Percentiles rank a stretch among this genome's conserved stretches.
Conservation (phyloP, 2,888 invertebrate species). For the Chymomyza caudatula region DNA sequence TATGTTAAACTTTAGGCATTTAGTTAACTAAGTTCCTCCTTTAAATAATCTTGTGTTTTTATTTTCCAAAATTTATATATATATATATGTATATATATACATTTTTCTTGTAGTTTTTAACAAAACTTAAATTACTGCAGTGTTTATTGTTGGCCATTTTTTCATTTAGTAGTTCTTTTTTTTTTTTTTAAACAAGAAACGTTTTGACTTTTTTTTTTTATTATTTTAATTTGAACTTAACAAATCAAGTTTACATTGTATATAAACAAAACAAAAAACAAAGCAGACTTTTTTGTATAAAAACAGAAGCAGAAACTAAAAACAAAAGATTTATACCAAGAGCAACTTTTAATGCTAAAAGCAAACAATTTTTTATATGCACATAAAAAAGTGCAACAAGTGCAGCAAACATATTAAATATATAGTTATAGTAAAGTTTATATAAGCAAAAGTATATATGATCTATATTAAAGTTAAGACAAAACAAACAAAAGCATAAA, state of each 20-base stretch:
- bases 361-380: constrained; percentile 6
- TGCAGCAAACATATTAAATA: not conserved
- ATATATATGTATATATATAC: not conserved
- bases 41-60: constrained; percentile 13
- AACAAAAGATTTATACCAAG: constrained; percentile 6
- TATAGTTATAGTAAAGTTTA: constrained; percentile 10
- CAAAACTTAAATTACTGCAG: constrained; percentile 30
- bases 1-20: constrained; percentile 48
- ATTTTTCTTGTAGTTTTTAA: not conserved
- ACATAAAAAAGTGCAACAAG: not conserved
- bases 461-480: not conserved
- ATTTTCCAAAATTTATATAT: not conserved
- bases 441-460: constrained; percentile 8
- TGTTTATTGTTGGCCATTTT: constrained; percentile 37
- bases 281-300: constrained; percentile 7
- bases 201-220: not conserved
- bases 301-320: constrained; percentile 1
- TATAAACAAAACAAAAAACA: constrained; percentile 2
- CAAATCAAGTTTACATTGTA: constrained; percentile 5
- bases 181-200: constrained; percentile 14
- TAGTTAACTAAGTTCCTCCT: constrained; percentile 39
- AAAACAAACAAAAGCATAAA: not conserved
- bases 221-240: not conserved
- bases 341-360: constrained; percentile 24
- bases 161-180: constrained; percentile 31